A percentile compares a stretch with the other conserved stretches of the same genome.
Conservation (phyloP, 2,888 invertebrate species). For the Mimachlamys varia region DNA sequence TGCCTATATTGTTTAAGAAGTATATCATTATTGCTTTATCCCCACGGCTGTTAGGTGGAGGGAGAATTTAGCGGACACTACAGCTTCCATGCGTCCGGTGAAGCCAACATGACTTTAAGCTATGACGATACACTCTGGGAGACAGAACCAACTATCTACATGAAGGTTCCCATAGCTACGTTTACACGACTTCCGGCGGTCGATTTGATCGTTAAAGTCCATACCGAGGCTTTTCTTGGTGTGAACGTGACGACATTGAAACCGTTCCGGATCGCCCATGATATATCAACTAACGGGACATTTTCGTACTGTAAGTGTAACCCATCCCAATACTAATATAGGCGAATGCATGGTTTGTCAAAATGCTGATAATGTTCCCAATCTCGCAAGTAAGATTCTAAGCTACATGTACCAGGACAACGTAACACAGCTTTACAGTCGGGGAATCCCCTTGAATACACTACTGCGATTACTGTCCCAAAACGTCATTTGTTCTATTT, state of each 20-base stretch:
- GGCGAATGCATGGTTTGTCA: too few relatives aligned
- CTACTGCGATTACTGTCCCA: too few relatives aligned
- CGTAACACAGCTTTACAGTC: too few relatives aligned
- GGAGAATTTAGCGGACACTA: not conserved
- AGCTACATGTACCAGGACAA: too few relatives aligned
- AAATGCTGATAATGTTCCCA: too few relatives aligned
- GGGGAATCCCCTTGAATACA: too few relatives aligned
- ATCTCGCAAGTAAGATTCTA: too few relatives aligned
- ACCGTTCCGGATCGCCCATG: not conserved
- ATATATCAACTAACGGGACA: not conserved
- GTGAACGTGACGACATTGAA: not conserved
- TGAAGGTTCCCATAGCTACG: not conserved
- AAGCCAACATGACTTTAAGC: not conserved
- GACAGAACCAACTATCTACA: not conserved
- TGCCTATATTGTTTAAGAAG: too few relatives aligned
- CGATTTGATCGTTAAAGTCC: not conserved
- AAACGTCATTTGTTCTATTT: too few relatives aligned
- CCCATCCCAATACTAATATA: too few relatives aligned
- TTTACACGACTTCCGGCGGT: not conserved
- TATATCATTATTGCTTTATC: too few relatives aligned
- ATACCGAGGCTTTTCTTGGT: conserved; percentile 1
- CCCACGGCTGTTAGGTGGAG: not conserved
- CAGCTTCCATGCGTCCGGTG: not conserved
- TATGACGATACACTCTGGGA: not conserved
- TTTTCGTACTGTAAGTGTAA: not conserved